A percentile compares a stretch with the other conserved stretches of the same genome.
These are phyloP conservation scores for Agrotis exclamationis DNA, from an alignment of 2,888 invertebrate genomes.

Conservation along the genomic window DNA sequence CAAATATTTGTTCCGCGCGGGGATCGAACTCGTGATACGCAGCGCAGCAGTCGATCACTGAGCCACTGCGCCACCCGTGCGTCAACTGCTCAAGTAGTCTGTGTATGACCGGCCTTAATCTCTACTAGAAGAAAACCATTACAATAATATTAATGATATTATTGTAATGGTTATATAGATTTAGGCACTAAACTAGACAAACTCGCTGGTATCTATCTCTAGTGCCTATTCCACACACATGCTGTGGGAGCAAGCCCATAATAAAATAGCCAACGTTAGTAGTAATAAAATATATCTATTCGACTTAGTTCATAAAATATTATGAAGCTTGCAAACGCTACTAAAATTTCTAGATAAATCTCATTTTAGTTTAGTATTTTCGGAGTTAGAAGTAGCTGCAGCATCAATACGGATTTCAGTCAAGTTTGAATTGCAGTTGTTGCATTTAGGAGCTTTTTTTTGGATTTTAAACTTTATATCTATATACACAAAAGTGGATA, in stretches of 20 bases:
- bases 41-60: no score
- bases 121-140: background rate
- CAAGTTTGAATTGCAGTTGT: background rate
- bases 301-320: constrained; percentile 32
- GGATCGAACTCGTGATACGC: no score
- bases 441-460: background rate
- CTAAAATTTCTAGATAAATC: constrained; percentile 37
- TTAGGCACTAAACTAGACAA: constrained; percentile 28
- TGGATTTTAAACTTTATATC: background rate
- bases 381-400: background rate
- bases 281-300: constrained; percentile 39
- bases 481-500: no score
- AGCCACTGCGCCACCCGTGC: no score
- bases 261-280: constrained; percentile 47
- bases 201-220: background rate
- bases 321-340: constrained; percentile 21
- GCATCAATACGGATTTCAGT: background rate
- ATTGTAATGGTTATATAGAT: no score
- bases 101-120: background rate
- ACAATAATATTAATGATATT: background rate
- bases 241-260: constrained; percentile 27
- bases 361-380: constrained; percentile 23
- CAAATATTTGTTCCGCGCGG: no score
- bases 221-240: constrained; percentile 14
- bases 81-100: no score